Conservation (phyloP, 2,888 invertebrate genomes). For the Agonopterix alstromeriana region DNA sequence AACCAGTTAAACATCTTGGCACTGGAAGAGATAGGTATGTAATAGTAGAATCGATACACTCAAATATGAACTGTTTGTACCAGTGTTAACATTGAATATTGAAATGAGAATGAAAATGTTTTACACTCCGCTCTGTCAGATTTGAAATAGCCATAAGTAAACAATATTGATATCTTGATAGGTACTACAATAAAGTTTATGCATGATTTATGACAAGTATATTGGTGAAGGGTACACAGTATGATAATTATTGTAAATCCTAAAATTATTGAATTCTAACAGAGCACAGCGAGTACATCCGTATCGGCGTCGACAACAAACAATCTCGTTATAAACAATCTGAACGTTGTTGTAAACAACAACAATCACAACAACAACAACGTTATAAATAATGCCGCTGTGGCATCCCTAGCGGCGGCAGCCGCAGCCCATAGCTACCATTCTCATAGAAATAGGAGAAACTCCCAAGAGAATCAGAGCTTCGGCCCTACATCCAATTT, state of each 20-base stretch:
- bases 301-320: constrained; percentile 71
- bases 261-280: constrained; percentile 22
- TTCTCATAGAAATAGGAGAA: constrained; percentile 62
- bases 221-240: constrained; percentile 9
- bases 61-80: too few relatives aligned
- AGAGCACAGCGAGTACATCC: constrained; percentile 66
- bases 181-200: not conserved
- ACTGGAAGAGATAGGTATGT: too few relatives aligned
- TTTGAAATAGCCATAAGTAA: too few relatives aligned
- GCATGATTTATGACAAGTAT: constrained; percentile 1
- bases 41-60: too few relatives aligned
- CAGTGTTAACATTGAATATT: too few relatives aligned
- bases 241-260: not conserved
- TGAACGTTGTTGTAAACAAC: constrained; percentile 73
- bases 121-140: too few relatives aligned
- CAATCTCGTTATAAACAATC: constrained; percentile 71
- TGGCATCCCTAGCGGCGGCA: constrained; percentile 67
- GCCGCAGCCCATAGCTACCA: constrained; percentile 71
- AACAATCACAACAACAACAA: constrained; percentile 74
- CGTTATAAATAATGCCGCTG: constrained; percentile 70
- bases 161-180: too few relatives aligned
- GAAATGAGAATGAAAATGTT: too few relatives aligned
- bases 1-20: too few relatives aligned
- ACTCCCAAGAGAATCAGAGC: constrained; percentile 65
- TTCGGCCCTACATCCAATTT: constrained; percentile 55